Evolutionary conservation across 2,797 vertebrate genomes (phyloP).

Genomic region (Arrhamphus sclerolepis): DNA sequence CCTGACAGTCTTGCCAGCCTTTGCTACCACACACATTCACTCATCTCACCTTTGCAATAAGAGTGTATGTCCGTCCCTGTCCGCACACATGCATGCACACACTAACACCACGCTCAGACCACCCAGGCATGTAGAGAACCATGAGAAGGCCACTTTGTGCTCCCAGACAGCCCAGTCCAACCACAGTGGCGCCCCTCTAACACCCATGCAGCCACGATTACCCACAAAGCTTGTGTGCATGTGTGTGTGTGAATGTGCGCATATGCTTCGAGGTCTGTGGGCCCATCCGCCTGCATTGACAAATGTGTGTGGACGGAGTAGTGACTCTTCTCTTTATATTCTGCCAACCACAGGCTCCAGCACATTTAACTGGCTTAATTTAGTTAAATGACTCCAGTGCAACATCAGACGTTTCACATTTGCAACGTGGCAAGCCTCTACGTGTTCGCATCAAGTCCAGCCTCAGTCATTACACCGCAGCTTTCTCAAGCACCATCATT

Average conservation of each 20-base stretch:
- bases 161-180: constrained; percentile 77
- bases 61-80: constrained; percentile 69
- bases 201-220: constrained; percentile 77
- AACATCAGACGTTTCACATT: constrained; percentile 50
- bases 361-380: constrained; percentile 60
- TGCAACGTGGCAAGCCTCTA: constrained; percentile 43
- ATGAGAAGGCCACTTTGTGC: constrained; percentile 84
- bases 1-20: constrained; percentile 41
- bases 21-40: constrained; percentile 68
- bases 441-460: constrained; percentile 31
- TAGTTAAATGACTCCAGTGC: constrained; percentile 41
- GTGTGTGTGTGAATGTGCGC: constrained; percentile 12
- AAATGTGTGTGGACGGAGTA: constrained; percentile 60
- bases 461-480: constrained; percentile 15
- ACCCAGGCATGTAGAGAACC: constrained; percentile 78
- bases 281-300: constrained; percentile 49
- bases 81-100: constrained; percentile 48
- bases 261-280: constrained; percentile 49
- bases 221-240: constrained; percentile 64
- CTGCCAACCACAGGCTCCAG: constrained; percentile 62
- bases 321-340: constrained; percentile 73
- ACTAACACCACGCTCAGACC: constrained; percentile 70
- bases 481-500: constrained; percentile 5
- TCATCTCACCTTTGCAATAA: constrained; percentile 71
- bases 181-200: constrained; percentile 83